A percentile compares a stretch with the other conserved stretches of the same genome.
Evolutionary conservation across 2,888 invertebrate genomes (phyloP).

Genomic region (Ariolimax columbianus): DNA sequence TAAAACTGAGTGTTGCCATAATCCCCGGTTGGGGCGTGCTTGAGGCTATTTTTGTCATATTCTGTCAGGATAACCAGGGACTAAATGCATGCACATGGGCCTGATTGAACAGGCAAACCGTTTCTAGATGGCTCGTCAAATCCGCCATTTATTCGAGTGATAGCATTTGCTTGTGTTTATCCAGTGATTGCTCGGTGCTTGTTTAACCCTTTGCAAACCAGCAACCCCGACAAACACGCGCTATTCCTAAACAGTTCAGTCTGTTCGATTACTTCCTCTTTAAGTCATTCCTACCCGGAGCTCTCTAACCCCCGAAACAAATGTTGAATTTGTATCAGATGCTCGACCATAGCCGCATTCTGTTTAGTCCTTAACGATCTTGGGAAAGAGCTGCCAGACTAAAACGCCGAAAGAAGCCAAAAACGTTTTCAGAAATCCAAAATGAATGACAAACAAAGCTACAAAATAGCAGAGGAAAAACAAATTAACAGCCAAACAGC

Average conservation of each 20-base stretch:
- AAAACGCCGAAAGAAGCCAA: too few species aligned
- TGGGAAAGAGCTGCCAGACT: too few species aligned
- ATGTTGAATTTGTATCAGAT: background rate
- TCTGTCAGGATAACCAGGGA: background rate
- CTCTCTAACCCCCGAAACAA: background rate
- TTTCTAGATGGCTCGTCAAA: conserved; percentile 29
- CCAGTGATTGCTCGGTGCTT: conserved; percentile 36
- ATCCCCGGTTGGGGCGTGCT: background rate
- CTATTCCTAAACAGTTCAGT: conserved; percentile 18
- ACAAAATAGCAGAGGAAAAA: too few species aligned
- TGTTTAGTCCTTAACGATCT: background rate
- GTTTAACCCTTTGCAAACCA: conserved; percentile 28
- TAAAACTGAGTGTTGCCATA: background rate
- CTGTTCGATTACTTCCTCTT: background rate
- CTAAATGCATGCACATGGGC: conserved; percentile 25
- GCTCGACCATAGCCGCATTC: background rate
- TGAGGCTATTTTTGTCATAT: conserved; percentile 25
- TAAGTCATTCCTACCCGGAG: background rate
- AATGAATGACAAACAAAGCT: too few species aligned
- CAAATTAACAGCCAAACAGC: too few species aligned
- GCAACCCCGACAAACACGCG: conserved; percentile 8
- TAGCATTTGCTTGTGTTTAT: conserved; percentile 25
- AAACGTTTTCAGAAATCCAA: too few species aligned
- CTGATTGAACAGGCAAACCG: conserved; percentile 21
- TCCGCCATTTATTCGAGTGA: conserved; percentile 40